These are phyloP conservation scores for Naso thynnoides DNA, from an alignment of 2,797 vertebrate species.

Conservation along the genomic window DNA sequence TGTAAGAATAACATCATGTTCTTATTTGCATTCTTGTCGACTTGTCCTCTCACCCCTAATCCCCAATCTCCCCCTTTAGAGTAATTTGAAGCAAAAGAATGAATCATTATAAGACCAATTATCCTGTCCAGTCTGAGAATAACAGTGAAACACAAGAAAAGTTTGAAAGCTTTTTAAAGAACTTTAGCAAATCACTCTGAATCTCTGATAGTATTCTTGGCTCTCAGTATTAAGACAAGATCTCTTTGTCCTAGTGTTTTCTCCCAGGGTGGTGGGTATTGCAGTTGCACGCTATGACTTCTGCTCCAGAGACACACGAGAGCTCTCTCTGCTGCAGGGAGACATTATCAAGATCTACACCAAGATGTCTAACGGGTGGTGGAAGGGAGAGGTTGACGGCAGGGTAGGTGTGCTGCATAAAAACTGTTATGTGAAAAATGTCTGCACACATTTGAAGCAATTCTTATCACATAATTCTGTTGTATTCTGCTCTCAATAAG, in stretches of 20 bases:
- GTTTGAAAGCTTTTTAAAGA: not conserved
- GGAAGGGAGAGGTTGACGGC: constrained; percentile 94
- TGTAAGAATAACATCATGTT: not conserved
- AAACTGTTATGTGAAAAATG: not conserved
- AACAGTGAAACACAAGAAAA: no score
- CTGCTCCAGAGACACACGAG: constrained; percentile 92
- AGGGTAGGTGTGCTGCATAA: constrained; percentile 80
- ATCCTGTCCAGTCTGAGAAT: no score
- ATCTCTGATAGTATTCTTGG: not conserved
- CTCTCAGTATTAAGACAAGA: constrained; percentile 6
- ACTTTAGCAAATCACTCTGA: not conserved
- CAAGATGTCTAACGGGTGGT: constrained; percentile 96
- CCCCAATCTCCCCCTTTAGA: no score
- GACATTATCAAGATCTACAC: constrained; percentile 95
- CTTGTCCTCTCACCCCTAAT: no score
- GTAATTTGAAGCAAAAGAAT: no score
- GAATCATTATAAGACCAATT: no score
- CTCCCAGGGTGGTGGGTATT: constrained; percentile 91
- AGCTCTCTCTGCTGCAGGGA: constrained; percentile 92
- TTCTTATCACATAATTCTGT: no score
- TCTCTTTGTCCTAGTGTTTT: constrained; percentile 86
- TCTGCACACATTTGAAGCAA: not conserved
- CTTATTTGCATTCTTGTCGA: not conserved
- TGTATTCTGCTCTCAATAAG: not conserved
- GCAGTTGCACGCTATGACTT: constrained; percentile 97